Evolutionary conservation across 2,888 invertebrate species (phyloP), one percentile per base, ranked within the genome.

Genomic region (Cephus nigrinus): DNA sequence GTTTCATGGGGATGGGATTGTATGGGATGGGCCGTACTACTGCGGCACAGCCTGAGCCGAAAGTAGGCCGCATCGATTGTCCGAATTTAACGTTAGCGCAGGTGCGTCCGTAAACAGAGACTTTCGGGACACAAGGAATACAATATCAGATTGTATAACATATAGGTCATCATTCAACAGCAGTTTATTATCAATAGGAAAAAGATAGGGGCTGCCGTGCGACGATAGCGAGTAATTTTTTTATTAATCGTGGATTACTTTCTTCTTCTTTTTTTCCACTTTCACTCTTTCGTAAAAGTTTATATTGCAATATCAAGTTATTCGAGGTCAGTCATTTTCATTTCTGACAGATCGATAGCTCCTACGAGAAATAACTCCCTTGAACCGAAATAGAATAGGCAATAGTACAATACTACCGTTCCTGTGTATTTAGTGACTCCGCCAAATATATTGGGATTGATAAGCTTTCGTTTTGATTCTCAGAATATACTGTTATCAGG

Each of bases 1-100:
- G 71, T 71, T 71, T 33, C 71, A 71, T 71, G 33, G 23, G 76
- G 34, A 35, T 76, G 69, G 76, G 69, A n/a, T n/a, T 30, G 33
- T 30, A 31, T 30, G 34, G 32, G 33, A 76, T 36, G 34, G 71
- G 69, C 34, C 23, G 76, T n/a, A 74, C 15, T 72, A 3, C 73
- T 30, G 69, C 74, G 34, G 55, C 40, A 68, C n/a, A 23, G 32
- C 36, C 74, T 36, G 23, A 12, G 12, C 11, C 23, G 71, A 75
- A 77, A 77, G 34, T 77, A 77, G 77, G 77, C 33, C 77, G 69
- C 77, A 74, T 77, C 77, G 75, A 77, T 77, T 74, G 75, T 77
- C 77, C 77, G 77, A 77, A 77, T 69, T 75, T 34, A 11, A 31
- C 69, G 71, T 71, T 31, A 71, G 31, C 71, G 71, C 71, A 71